Evolutionary conservation across 2,113 vertebrate genomes (phyloP).

Genomic region (Tragulus kanchil): DNA sequence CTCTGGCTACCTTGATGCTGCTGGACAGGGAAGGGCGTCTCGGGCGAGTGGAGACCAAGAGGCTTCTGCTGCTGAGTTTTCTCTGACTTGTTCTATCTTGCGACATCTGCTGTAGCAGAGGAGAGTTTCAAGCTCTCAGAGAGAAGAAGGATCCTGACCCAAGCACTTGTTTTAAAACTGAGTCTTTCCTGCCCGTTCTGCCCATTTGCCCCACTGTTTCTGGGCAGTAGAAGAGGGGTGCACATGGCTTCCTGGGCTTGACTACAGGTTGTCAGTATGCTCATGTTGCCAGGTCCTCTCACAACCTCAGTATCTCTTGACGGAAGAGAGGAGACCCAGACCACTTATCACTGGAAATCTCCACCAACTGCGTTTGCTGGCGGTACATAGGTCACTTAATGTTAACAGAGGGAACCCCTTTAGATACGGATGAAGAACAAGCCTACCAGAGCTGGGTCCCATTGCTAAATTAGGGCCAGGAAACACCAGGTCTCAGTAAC

Average conservation of each 20-base stretch:
- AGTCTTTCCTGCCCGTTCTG: neutral
- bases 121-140: neutral
- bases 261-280: neutral
- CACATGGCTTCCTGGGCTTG: neutral
- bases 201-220: neutral
- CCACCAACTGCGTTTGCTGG: neutral
- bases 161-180: neutral
- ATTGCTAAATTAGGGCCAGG: neutral
- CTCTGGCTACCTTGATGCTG: neutral
- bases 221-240: neutral
- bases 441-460: neutral
- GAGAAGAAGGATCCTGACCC: neutral
- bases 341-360: neutral
- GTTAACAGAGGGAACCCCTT: neutral
- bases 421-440: neutral
- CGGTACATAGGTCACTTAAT: neutral
- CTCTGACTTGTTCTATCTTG: neutral
- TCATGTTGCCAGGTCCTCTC: neutral
- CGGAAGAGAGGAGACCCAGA: neutral
- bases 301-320: neutral
- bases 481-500: neutral
- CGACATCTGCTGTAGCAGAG: neutral
- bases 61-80: neutral
- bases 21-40: neutral
- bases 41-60: neutral